These are phyloP conservation scores for Bursaphelenchus okinawaensis DNA, from an alignment of 2,888 invertebrate species.

Conservation along the genomic window DNA sequence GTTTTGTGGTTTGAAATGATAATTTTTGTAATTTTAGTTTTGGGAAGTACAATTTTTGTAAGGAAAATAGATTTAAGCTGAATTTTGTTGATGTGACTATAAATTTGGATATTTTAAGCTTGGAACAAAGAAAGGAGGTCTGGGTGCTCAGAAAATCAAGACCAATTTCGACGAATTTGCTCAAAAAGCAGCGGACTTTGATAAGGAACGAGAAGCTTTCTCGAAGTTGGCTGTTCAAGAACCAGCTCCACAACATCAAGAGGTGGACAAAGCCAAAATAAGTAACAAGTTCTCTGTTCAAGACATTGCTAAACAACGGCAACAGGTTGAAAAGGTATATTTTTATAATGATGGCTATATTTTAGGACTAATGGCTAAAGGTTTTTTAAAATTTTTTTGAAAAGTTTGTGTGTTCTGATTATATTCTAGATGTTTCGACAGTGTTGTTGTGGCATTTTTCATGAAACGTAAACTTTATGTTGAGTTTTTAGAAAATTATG, in stretches of 20 bases:
- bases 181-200: slow-evolving; percentile 77
- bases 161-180: slow-evolving; percentile 92
- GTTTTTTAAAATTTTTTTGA: too few species aligned
- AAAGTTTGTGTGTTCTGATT: slow-evolving; percentile 4
- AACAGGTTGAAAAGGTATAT: slow-evolving; percentile 17
- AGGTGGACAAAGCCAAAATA: slow-evolving; percentile 10
- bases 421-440: too few species aligned
- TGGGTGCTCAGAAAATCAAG: slow-evolving; percentile 89
- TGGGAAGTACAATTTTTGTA: not conserved
- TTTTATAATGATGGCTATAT: too few species aligned
- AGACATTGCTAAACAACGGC: slow-evolving; percentile 10
- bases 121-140: slow-evolving; percentile 77
- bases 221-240: slow-evolving; percentile 34
- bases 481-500: too few species aligned
- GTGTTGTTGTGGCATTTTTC: too few species aligned
- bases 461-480: too few species aligned
- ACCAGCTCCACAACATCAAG: slow-evolving; percentile 13
- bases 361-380: too few species aligned
- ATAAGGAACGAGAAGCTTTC: slow-evolving; percentile 66
- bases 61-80: too few species aligned
- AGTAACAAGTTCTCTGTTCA: slow-evolving; percentile 31
- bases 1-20: not conserved
- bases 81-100: too few species aligned
- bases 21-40: not conserved
- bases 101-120: slow-evolving; percentile 20